These are phyloP conservation scores for Sparidentex hasta DNA, from an alignment of 2,797 vertebrate species.

Conservation along the genomic window DNA sequence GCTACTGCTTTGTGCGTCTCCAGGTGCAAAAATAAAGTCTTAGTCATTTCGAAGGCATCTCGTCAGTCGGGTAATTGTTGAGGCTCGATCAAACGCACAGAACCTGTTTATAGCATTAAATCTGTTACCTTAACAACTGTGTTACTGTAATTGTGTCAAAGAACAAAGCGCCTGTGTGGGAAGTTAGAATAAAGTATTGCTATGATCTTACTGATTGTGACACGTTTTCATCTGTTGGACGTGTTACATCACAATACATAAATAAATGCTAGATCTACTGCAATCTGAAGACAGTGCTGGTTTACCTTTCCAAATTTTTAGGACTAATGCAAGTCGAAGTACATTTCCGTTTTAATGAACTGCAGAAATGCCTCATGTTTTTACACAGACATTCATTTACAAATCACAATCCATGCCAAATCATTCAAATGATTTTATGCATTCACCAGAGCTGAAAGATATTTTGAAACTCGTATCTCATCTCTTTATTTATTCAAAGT, in stretches of 20 bases:
- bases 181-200: neutral
- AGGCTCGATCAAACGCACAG: conserved; percentile 1
- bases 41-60: neutral
- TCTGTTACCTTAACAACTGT: no score
- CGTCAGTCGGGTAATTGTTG: neutral
- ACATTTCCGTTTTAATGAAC: neutral
- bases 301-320: neutral
- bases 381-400: neutral
- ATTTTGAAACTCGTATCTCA: neutral
- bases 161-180: neutral
- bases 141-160: neutral
- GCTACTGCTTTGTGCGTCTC: neutral
- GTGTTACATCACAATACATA: neutral
- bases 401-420: neutral
- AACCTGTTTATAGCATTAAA: conserved; percentile 12
- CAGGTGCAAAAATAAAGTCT: neutral
- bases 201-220: neutral
- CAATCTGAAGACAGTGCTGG: neutral
- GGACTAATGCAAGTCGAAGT: neutral
- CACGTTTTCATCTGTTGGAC: neutral
- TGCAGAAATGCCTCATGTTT: neutral
- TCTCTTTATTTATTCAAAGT: neutral
- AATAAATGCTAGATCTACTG: no score
- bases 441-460: no score
- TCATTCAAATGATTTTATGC: neutral